phyloP scores from a whole-genome alignment of 2,888 invertebrate species.

The Coleophora flavipennella region DNA sequence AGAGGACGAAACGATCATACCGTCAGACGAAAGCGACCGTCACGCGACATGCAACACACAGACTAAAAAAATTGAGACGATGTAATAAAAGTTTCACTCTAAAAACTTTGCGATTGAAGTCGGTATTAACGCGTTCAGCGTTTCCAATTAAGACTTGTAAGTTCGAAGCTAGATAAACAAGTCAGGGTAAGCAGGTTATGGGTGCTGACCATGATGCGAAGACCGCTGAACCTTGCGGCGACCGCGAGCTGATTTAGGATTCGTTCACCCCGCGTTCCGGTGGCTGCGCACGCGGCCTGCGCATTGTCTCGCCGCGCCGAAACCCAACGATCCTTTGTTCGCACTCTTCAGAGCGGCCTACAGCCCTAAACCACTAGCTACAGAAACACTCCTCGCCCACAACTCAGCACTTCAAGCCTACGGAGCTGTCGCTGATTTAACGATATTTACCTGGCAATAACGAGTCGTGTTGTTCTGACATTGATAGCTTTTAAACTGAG shows the following conservation, averaged over 20 bases:
- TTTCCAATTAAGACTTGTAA: too few relatives aligned
- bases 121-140: too few relatives aligned
- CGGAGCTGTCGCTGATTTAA: conserved; percentile 35
- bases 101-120: too few relatives aligned
- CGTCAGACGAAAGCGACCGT: too few relatives aligned
- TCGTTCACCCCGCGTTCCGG: conserved; percentile 65
- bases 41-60: too few relatives aligned
- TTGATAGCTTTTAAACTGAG: conserved; percentile 38
- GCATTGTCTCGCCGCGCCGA: conserved; percentile 52
- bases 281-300: conserved; percentile 46
- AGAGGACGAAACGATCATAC: too few relatives aligned
- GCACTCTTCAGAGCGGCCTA: conserved; percentile 40
- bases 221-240: conserved; percentile 15
- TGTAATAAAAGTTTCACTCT: too few relatives aligned
- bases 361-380: conserved; percentile 44
- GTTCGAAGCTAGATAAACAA: too few relatives aligned
- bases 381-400: conserved; percentile 54
- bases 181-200: conserved; percentile 4
- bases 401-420: conserved; percentile 24
- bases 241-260: conserved; percentile 53
- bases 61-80: too few relatives aligned
- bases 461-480: conserved; percentile 34
- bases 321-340: conserved; percentile 64
- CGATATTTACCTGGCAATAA: conserved; percentile 49
- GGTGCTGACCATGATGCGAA: conserved; percentile 23